Evolutionary conservation across 2,113 vertebrate genomes (phyloP).

Genomic region (Alouatta palliata): DNA sequence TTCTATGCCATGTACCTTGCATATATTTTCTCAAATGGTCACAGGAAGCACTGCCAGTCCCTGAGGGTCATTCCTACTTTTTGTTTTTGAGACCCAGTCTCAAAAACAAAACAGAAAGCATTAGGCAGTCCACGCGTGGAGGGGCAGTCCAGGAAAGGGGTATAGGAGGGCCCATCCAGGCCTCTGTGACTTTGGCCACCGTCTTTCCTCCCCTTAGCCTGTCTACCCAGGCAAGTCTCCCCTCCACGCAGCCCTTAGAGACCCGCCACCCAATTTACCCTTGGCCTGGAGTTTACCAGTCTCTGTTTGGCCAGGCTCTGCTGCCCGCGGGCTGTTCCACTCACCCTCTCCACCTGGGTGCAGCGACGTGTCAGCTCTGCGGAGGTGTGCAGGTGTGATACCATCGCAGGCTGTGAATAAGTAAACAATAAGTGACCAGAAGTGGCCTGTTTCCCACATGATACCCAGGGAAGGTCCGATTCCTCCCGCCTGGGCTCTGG

Average conservation of each 20-base stretch:
- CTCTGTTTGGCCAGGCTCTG: background rate
- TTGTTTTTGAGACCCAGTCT: too few species aligned
- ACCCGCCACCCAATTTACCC: background rate
- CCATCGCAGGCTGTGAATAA: conserved; percentile 52
- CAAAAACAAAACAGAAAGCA: too few species aligned
- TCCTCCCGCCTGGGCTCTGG: background rate
- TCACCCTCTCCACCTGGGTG: background rate
- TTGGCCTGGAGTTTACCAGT: background rate
- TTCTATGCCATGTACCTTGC: background rate
- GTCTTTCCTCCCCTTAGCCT: background rate
- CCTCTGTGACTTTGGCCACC: background rate
- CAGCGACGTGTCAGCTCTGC: background rate
- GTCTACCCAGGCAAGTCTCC: background rate
- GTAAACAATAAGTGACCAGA: conserved; percentile 45
- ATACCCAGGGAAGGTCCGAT: conserved; percentile 46
- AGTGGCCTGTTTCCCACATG: conserved; percentile 55
- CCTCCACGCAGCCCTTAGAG: background rate
- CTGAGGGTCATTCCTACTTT: background rate
- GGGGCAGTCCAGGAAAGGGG: background rate
- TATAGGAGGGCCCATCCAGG: background rate
- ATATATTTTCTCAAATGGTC: background rate
- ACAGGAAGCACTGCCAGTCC: background rate
- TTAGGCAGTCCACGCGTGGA: too few species aligned
- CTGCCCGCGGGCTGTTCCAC: background rate
- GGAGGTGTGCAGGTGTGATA: background rate